Evolutionary conservation across 2,113 vertebrate species (phyloP), one percentile per base, ranked within the genome.

Genomic region (Thalassoma bifasciatum): DNA sequence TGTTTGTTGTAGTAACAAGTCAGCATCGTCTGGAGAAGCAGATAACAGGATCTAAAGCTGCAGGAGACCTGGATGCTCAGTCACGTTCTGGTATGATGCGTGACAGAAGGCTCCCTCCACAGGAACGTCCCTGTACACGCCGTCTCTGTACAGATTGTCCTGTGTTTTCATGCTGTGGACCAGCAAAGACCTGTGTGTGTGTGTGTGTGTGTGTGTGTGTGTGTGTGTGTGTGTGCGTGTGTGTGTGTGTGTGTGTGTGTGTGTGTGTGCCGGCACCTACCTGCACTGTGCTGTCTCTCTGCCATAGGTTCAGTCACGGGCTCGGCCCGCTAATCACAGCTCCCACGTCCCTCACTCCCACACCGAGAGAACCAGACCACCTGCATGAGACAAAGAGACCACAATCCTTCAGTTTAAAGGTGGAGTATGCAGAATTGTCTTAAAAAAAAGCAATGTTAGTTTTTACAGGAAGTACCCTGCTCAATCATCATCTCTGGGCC

Each of bases 261-360:
- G 42, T 49, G 49, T 57, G 23, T 44, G 38, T 58, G 51, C 8
- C 24, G 38, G 22, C 34, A 62, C 84, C 74, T 82, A 93, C 90
- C 89, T 86, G 81, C 71, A 84, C 61, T 56, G 66, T 76, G 65
- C 58, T 83, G 83, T 80, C 65, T 85, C 75, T 92, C 67, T 90
- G 87, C 90, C 92, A 92, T 91, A 88, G 82, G 88, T 70, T 89
- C 82, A 65, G 47, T 82, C 74, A 77, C 21, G 24, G 74, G 63
- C 61, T 65, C 71, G 19, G 65, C 76, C 63, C 34, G 60, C 71
- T 65, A 66, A 69, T 88, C 72, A 79, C 75, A 51, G 61, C 66
- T 66, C 73, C 58, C 53, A 11, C 65, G 36, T 57, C 61, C 83
- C 62, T 66, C 26, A 47, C 70, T 53, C 52, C 64, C 34, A 30